Conservation (phyloP, 2,797 vertebrate genomes). For the Holocentrus rufus region DNA sequence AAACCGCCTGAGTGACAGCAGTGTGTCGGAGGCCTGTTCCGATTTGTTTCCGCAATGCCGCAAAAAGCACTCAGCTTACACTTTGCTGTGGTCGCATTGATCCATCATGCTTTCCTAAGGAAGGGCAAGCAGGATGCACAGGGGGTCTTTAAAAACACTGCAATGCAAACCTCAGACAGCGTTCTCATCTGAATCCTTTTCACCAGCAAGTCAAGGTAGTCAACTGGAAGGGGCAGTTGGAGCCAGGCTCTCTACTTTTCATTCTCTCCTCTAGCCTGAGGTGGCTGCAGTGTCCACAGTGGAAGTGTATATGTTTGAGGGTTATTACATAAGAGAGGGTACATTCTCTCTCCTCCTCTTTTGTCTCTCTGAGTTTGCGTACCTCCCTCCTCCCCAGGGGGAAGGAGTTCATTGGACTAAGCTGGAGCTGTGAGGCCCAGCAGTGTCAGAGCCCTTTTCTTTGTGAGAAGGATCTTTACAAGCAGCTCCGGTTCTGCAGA, state of each 20-base stretch:
- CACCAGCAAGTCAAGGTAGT: not conserved
- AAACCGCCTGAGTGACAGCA: constrained; percentile 3
- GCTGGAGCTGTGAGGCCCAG: constrained; percentile 50
- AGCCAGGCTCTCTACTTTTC: constrained; percentile 6
- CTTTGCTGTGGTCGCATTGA: constrained; percentile 35
- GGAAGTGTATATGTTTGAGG: constrained; percentile 29
- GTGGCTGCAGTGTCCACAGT: constrained; percentile 7
- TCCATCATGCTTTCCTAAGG: constrained; percentile 2
- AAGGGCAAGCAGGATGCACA: not conserved
- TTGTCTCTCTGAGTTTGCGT: constrained; percentile 56
- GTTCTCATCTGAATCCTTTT: not conserved
- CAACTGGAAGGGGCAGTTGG: not conserved
- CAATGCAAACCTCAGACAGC: constrained; percentile 24
- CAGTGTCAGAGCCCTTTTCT: constrained; percentile 41
- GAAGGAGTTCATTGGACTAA: constrained; percentile 51
- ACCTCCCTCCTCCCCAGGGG: constrained; percentile 45
- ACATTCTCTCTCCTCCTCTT: constrained; percentile 57
- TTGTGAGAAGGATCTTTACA: constrained; percentile 32
- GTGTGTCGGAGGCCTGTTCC: not conserved
- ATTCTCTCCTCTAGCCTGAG: constrained; percentile 29
- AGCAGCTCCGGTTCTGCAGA: constrained; percentile 28
- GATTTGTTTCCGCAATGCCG: constrained; percentile 1
- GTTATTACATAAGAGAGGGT: constrained; percentile 69
- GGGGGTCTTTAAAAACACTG: constrained; percentile 5
- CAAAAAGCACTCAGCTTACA: constrained; percentile 36